Conservation (phyloP, 2,797 vertebrate genomes). For the Hydrolagus colliei region DNA sequence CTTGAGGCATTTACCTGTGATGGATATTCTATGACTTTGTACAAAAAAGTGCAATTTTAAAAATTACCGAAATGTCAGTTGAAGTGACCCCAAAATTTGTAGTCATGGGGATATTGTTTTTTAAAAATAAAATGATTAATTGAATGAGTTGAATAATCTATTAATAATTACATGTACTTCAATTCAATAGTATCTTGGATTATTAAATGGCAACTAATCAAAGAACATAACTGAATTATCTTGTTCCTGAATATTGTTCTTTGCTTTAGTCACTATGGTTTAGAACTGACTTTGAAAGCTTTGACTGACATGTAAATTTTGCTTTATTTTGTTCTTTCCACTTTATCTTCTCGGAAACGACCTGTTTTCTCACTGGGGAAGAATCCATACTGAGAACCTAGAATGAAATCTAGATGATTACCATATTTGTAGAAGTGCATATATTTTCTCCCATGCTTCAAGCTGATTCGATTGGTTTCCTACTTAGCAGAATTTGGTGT, state of each 20-base stretch:
- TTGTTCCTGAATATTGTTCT: not conserved
- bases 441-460: too few species aligned
- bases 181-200: not conserved
- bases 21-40: too few species aligned
- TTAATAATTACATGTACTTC: not conserved
- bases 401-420: not conserved
- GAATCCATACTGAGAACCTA: not conserved
- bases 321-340: not conserved
- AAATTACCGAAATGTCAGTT: too few species aligned
- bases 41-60: too few species aligned
- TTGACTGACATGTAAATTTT: not conserved
- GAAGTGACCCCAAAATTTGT: too few species aligned
- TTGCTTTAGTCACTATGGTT: not conserved
- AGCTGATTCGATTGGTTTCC: not conserved
- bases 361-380: not conserved
- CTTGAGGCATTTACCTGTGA: too few species aligned
- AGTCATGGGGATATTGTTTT: too few species aligned
- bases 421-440: not conserved
- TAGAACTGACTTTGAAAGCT: not conserved
- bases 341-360: not conserved
- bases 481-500: too few species aligned
- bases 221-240: not conserved
- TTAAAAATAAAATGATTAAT: not conserved
- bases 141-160: not conserved
- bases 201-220: not conserved